These are phyloP conservation scores for Argyresthia albistria DNA, from an alignment of 2,888 invertebrate genomes.

Conservation along the genomic window DNA sequence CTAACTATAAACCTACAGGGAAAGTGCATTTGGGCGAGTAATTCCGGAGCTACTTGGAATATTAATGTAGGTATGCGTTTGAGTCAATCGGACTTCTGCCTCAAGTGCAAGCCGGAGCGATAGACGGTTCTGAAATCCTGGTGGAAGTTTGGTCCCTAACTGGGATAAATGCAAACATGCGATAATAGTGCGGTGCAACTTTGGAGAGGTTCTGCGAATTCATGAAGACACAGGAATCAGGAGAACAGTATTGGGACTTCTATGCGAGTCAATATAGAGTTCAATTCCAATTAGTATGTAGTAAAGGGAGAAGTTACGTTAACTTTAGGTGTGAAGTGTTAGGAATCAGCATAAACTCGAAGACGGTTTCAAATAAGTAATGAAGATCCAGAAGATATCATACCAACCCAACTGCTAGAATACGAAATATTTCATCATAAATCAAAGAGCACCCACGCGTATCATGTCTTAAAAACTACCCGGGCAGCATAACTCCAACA, in stretches of 20 bases:
- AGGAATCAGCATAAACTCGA: no score
- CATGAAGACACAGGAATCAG: no score
- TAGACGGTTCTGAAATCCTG: constrained; percentile 17
- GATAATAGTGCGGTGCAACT: not conserved
- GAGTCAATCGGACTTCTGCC: constrained; percentile 13
- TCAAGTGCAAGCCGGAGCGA: not conserved
- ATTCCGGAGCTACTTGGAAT: constrained; percentile 40
- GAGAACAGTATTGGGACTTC: no score
- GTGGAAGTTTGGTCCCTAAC: not conserved
- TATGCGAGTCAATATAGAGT: no score
- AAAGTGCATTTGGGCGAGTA: constrained; percentile 56
- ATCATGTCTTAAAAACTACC: constrained; percentile 2
- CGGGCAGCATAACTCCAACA: not conserved
- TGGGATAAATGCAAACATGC: not conserved
- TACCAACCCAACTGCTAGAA: no score
- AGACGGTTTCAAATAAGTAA: no score
- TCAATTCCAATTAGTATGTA: no score
- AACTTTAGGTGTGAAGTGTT: no score
- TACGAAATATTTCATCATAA: no score
- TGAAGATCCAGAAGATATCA: no score
- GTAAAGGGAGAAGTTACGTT: no score
- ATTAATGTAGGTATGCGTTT: constrained; percentile 40
- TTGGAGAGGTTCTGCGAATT: no score
- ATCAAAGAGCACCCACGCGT: constrained; percentile 3
- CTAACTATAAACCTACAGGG: constrained; percentile 40